Percentiles rank a stretch among this genome's conserved stretches.
Evolutionary conservation across 2,113 vertebrate species (phyloP).

Genomic region (Propithecus coquereli): DNA sequence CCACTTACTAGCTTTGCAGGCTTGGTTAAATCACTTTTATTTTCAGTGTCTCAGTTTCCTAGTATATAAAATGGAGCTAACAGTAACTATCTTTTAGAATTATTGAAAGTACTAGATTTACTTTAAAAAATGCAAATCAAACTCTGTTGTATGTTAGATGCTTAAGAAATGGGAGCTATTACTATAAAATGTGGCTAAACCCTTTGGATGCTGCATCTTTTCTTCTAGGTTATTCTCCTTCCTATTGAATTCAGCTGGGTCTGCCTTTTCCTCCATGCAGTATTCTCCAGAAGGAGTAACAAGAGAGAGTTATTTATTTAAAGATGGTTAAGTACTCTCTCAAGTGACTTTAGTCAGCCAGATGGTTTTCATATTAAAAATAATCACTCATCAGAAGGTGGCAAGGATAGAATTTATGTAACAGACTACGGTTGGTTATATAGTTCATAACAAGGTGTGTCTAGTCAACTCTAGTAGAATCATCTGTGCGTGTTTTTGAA

Average conservation of each 20-base stretch:
- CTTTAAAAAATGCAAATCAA: not conserved
- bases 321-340: not conserved
- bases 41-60: not conserved
- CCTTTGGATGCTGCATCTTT: not conserved
- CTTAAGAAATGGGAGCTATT: not conserved
- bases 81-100: not conserved
- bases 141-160: not conserved
- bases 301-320: not conserved
- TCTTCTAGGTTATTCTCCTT: not conserved
- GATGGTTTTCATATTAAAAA: not conserved
- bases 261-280: not conserved
- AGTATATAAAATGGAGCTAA: not conserved
- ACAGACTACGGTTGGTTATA: not conserved
- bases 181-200: not conserved
- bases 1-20: not conserved
- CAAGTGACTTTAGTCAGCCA: not conserved
- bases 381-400: not conserved
- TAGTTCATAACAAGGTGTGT: not conserved
- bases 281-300: not conserved
- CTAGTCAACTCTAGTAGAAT: not conserved
- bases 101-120: not conserved
- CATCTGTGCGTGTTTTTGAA: not conserved
- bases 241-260: not conserved
- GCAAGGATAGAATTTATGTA: not conserved
- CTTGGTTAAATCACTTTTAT: not conserved